phyloP scores from a whole-genome alignment of 2,888 invertebrate species.

The Nineta flava region DNA sequence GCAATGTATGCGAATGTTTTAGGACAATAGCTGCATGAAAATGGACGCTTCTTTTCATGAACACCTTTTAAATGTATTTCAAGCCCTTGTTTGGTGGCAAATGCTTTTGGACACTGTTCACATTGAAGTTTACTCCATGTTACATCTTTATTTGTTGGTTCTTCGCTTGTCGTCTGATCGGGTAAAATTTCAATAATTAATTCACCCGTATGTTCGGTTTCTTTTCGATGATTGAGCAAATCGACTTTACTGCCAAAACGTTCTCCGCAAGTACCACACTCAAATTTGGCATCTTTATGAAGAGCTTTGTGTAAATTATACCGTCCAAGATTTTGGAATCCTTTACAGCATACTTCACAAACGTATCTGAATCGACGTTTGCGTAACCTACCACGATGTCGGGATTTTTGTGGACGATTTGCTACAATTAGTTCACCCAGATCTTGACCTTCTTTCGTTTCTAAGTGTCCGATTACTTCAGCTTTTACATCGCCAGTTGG shows the following conservation, averaged over 20 bases:
- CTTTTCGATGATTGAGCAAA: conserved; percentile 39
- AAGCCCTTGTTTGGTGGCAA: conserved; percentile 40
- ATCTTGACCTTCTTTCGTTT: conserved; percentile 39
- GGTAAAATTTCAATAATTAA: conserved; percentile 26
- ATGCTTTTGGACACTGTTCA: conserved; percentile 40
- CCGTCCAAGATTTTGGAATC: conserved; percentile 33
- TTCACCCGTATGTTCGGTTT: conserved; percentile 35
- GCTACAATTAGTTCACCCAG: conserved; percentile 45
- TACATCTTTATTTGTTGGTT: conserved; percentile 10
- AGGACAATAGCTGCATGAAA: conserved; percentile 39
- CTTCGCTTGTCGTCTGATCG: conserved; percentile 14
- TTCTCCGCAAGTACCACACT: conserved; percentile 36
- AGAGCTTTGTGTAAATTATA: conserved; percentile 36
- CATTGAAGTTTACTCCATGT: conserved; percentile 27
- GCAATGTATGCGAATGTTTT: conserved; percentile 43
- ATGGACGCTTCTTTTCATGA: conserved; percentile 39
- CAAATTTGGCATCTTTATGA: conserved; percentile 44
- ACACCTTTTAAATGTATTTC: conserved; percentile 41
- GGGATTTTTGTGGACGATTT: conserved; percentile 29
- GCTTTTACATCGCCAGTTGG: conserved; percentile 15
- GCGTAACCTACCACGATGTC: conserved; percentile 10
- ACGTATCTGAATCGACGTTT: conserved; percentile 25
- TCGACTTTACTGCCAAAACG: conserved; percentile 32
- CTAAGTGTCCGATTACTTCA: conserved; percentile 51
- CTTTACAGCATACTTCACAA: conserved; percentile 34